These are phyloP conservation scores for Drosophila malerkotliana DNA, from an alignment of 1,140 invertebrate genomes.

Conservation along the genomic window DNA sequence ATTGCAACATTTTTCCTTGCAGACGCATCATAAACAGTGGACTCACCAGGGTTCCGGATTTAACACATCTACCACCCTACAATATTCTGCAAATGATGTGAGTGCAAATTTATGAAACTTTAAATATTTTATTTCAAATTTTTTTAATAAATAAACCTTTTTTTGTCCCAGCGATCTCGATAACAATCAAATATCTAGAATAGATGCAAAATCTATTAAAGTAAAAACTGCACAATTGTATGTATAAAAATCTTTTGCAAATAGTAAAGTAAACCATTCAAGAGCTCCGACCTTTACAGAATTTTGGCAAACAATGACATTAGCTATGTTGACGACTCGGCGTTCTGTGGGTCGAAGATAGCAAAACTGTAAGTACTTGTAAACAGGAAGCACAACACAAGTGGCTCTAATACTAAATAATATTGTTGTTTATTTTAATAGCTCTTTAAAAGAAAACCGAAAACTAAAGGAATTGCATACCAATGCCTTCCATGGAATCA, in stretches of 20 bases:
- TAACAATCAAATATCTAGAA: conserved; percentile 85
- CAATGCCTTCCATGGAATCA: conserved; percentile 85
- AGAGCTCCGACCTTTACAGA: conserved; percentile 76
- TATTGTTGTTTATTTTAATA: conserved; percentile 72
- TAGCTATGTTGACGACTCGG: conserved; percentile 86
- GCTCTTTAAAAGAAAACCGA: conserved; percentile 88
- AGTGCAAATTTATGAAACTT: conserved; percentile 66
- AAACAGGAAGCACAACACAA: no score
- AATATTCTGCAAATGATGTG: conserved; percentile 86
- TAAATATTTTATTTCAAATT: neutral
- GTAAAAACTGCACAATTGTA: conserved; percentile 86
- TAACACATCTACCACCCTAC: conserved; percentile 83
- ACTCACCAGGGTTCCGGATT: conserved; percentile 84
- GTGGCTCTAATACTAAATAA: neutral
- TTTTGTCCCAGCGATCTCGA: conserved; percentile 85
- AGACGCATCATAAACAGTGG: conserved; percentile 86
- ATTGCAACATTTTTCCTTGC: conserved; percentile 13
- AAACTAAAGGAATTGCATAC: conserved; percentile 86
- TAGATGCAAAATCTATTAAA: conserved; percentile 85
- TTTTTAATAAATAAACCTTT: neutral
- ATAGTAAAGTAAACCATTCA: neutral
- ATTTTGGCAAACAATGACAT: conserved; percentile 88
- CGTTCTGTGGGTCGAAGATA: conserved; percentile 88
- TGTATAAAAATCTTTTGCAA: conserved; percentile 66
- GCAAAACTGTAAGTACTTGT: conserved; percentile 87